These are phyloP conservation scores for Eumacrocentrus americanus DNA, from an alignment of 2,888 invertebrate species.

Conservation along the genomic window DNA sequence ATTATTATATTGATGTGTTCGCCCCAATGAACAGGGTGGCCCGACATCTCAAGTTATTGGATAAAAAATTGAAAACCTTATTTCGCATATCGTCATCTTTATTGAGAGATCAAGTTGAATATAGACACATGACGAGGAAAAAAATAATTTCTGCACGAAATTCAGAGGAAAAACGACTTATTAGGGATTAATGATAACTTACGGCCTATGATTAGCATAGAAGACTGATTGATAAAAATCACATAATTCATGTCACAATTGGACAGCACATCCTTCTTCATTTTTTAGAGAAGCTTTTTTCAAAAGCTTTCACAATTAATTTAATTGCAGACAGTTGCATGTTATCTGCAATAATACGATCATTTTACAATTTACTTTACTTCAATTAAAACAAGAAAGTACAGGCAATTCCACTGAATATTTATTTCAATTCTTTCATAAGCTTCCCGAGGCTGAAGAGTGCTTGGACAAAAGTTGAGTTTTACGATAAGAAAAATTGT, in stretches of 20 bases:
- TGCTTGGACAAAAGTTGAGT: slow-evolving; percentile 46
- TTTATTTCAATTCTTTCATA: neutral
- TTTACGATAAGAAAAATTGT: slow-evolving; percentile 42
- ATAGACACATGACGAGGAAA: no score
- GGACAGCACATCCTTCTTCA: slow-evolving; percentile 32
- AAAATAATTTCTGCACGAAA: no score
- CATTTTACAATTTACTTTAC: neutral
- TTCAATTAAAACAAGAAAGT: neutral
- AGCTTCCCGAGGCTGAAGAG: slow-evolving; percentile 1
- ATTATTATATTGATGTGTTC: neutral
- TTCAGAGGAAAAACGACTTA: no score
- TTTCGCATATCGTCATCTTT: no score
- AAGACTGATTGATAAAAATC: slow-evolving; percentile 42
- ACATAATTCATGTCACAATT: slow-evolving; percentile 41
- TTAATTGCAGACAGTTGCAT: neutral
- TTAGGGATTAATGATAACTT: slow-evolving; percentile 41
- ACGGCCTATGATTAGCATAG: slow-evolving; percentile 46
- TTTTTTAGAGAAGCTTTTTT: neutral
- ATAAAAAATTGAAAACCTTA: no score
- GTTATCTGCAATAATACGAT: neutral
- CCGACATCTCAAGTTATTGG: no score
- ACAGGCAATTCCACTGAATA: neutral
- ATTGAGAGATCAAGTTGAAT: no score
- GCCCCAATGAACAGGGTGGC: no score
- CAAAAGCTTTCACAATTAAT: neutral